These are phyloP conservation scores for Chloromyia formosa DNA, from an alignment of 2,888 invertebrate genomes.

Conservation along the genomic window DNA sequence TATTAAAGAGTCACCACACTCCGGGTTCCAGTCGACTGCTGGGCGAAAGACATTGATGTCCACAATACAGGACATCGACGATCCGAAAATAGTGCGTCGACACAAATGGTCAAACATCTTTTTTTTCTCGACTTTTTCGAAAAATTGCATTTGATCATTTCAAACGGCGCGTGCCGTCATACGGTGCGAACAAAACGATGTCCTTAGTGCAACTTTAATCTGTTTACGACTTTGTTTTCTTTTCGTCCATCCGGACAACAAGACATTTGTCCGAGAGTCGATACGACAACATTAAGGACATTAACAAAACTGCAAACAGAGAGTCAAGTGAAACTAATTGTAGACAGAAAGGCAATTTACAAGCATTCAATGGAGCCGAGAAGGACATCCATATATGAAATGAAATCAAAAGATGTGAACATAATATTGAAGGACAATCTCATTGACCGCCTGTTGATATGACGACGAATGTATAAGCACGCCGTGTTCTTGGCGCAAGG, in stretches of 20 bases:
- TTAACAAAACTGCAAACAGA: neutral
- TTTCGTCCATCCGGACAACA: neutral
- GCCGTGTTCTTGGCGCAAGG: too few species aligned
- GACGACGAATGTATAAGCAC: neutral
- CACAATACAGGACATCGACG: too few species aligned
- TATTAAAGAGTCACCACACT: neutral
- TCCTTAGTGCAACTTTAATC: neutral
- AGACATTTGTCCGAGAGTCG: neutral
- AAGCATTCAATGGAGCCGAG: neutral
- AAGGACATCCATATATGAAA: neutral
- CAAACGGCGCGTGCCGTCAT: neutral
- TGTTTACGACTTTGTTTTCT: neutral
- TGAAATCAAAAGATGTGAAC: neutral
- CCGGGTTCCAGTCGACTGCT: neutral
- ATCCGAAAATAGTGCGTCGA: too few species aligned
- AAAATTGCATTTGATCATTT: neutral
- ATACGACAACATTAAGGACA: neutral
- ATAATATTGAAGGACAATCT: conserved; percentile 4
- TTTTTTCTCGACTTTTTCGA: neutral
- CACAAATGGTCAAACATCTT: too few species aligned
- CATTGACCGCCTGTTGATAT: conserved; percentile 7
- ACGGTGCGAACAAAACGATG: neutral
- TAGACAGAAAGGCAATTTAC: neutral
- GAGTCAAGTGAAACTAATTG: neutral
- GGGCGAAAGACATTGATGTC: neutral